These are phyloP conservation scores for Hirtodrosophila confusa DNA, from an alignment of 2,888 invertebrate genomes.

Conservation along the genomic window DNA sequence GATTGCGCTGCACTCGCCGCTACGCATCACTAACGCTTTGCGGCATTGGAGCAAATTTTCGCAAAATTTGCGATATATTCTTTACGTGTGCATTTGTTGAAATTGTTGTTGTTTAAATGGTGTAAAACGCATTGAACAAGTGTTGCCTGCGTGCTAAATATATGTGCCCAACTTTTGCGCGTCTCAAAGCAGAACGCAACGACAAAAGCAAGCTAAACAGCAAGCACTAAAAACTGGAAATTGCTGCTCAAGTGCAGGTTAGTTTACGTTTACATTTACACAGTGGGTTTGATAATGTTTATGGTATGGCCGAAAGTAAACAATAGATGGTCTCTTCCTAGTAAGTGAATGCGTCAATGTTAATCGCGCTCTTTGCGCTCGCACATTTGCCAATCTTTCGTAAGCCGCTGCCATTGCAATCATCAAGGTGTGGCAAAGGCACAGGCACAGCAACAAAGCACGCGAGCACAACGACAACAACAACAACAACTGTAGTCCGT, in stretches of 20 bases:
- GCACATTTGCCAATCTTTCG: slow-evolving; percentile 72
- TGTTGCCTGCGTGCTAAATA: slow-evolving; percentile 41
- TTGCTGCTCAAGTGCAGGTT: slow-evolving; percentile 63
- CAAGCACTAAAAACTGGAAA: slow-evolving; percentile 23
- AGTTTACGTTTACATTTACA: slow-evolving; percentile 49
- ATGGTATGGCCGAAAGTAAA: slow-evolving; percentile 38
- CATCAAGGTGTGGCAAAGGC: slow-evolving; percentile 76
- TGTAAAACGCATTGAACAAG: slow-evolving; percentile 42
- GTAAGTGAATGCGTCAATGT: slow-evolving; percentile 76
- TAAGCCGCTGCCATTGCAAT: slow-evolving; percentile 53
- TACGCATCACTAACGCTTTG: slow-evolving; percentile 65
- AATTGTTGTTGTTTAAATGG: slow-evolving; percentile 50
- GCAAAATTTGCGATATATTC: slow-evolving; percentile 50
- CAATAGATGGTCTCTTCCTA: slow-evolving; percentile 42
- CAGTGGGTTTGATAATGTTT: slow-evolving; percentile 33
- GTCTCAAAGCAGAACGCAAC: slow-evolving; percentile 8
- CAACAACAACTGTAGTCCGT: slow-evolving; percentile 11
- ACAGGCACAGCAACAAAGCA: slow-evolving; percentile 45
- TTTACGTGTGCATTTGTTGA: slow-evolving; percentile 49
- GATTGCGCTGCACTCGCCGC: slow-evolving; percentile 64
- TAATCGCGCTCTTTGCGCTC: slow-evolving; percentile 78
- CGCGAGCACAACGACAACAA: slow-evolving; percentile 23
- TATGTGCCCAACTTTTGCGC: slow-evolving; percentile 35
- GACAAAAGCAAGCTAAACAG: slow-evolving; percentile 14
- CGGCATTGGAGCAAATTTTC: slow-evolving; percentile 64